Conservation (phyloP, 2,797 vertebrate species). For the Manis crassicaudata region DNA sequence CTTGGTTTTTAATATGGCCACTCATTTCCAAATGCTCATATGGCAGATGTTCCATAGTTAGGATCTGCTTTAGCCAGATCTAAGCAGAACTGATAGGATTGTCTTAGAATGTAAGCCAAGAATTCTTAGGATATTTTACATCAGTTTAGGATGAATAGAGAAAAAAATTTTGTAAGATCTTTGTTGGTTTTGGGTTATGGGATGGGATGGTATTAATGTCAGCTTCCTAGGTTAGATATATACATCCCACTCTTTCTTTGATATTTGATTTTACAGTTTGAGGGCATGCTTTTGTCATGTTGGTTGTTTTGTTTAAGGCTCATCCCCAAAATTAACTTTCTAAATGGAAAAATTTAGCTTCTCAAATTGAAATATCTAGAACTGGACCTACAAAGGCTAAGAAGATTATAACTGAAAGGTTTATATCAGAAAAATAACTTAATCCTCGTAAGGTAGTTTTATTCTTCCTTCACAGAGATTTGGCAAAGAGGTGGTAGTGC, state of each 20-base stretch:
- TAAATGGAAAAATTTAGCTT: constrained; percentile 51
- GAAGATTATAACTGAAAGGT: constrained; percentile 37
- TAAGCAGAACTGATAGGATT: constrained; percentile 20
- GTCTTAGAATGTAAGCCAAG: constrained; percentile 38
- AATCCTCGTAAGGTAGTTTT: background rate
- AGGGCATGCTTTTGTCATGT: background rate
- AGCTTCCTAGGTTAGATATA: background rate
- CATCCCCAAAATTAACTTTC: background rate
- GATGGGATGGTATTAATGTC: background rate
- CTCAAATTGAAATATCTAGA: constrained; percentile 31
- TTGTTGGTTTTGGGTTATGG: background rate
- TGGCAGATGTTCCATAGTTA: background rate
- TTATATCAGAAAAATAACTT: constrained; percentile 1
- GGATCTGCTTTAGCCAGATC: background rate
- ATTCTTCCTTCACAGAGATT: background rate
- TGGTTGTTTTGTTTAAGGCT: background rate
- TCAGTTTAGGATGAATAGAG: background rate
- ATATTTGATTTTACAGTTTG: background rate
- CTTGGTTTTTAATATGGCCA: background rate
- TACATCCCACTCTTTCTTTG: background rate
- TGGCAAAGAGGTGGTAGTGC: background rate
- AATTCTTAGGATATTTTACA: constrained; percentile 43
- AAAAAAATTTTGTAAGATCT: background rate
- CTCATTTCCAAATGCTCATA: constrained; percentile 26
- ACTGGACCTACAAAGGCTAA: background rate